phyloP scores from a whole-genome alignment of 2,797 vertebrate species.

The Hoplostethus mediterraneus region DNA sequence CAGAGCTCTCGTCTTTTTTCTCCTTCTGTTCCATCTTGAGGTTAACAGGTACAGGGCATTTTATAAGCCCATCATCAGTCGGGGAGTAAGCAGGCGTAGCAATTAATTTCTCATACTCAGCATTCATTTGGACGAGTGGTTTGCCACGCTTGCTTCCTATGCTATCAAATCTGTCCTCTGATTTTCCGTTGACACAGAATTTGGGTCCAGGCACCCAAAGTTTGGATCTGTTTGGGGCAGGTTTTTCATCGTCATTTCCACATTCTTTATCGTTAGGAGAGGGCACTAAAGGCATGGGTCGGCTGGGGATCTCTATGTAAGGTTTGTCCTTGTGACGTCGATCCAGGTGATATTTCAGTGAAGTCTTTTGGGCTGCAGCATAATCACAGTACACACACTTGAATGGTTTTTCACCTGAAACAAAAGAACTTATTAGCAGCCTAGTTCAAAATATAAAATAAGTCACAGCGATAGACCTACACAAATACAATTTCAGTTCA shows the following conservation, averaged over 20 bases:
- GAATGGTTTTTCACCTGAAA: conserved; percentile 96
- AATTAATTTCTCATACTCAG: conserved; percentile 64
- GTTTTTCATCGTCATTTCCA: conserved; percentile 78
- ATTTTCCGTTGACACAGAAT: conserved; percentile 57
- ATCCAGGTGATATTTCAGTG: conserved; percentile 95
- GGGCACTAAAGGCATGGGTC: conserved; percentile 69
- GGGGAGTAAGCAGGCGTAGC: conserved; percentile 42
- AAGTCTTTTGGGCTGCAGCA: conserved; percentile 97
- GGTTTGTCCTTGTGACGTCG: conserved; percentile 93
- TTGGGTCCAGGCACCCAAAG: conserved; percentile 68
- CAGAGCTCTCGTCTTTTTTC: conserved; percentile 65
- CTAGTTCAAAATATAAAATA: background rate
- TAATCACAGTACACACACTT: conserved; percentile 98
- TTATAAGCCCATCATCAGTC: conserved; percentile 40
- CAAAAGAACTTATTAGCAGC: background rate
- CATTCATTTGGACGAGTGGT: conserved; percentile 60
- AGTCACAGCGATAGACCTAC: background rate
- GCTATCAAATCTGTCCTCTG: conserved; percentile 44
- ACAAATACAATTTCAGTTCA: background rate
- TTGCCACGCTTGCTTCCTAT: conserved; percentile 30
- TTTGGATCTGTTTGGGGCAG: conserved; percentile 78
- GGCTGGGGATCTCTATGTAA: conserved; percentile 81
- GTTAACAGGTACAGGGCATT: conserved; percentile 54
- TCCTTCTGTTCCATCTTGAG: conserved; percentile 77
- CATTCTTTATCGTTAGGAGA: conserved; percentile 67